Conservation (phyloP, 2,113 vertebrate genomes). For the Pteruthius melanotis region DNA sequence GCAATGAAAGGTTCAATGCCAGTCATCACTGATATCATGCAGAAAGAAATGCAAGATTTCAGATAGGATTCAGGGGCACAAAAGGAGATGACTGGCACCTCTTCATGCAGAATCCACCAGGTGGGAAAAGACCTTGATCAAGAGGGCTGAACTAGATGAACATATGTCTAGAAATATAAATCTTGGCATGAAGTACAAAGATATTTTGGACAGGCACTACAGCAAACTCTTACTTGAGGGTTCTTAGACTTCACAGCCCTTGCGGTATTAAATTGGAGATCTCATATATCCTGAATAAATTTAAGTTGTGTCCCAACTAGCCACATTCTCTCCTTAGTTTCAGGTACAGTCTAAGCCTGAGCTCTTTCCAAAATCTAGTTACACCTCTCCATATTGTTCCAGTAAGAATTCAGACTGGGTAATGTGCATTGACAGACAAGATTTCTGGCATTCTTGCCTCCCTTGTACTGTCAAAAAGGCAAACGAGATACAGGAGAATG, state of each 20-base stretch:
- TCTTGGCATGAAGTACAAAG: background rate
- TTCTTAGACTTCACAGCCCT: background rate
- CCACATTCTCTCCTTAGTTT: background rate
- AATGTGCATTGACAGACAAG: background rate
- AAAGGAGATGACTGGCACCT: background rate
- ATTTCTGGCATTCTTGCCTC: background rate
- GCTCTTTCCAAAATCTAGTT: background rate
- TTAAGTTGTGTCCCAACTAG: background rate
- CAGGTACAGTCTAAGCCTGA: background rate
- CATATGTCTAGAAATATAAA: background rate
- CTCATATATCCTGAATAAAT: background rate
- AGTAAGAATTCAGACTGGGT: background rate
- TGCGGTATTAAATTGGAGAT: background rate
- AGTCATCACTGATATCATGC: background rate
- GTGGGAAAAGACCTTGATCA: background rate
- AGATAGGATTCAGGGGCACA: background rate
- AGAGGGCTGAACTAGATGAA: background rate
- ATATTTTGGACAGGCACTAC: background rate
- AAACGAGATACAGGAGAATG: background rate
- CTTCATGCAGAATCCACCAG: background rate
- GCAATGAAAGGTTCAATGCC: background rate
- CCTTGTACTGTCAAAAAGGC: background rate
- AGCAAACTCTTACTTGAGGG: background rate
- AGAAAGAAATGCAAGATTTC: background rate
- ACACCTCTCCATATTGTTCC: background rate